These are phyloP conservation scores for Pavo muticus DNA, from an alignment of 2,113 vertebrate genomes.

Conservation along the genomic window DNA sequence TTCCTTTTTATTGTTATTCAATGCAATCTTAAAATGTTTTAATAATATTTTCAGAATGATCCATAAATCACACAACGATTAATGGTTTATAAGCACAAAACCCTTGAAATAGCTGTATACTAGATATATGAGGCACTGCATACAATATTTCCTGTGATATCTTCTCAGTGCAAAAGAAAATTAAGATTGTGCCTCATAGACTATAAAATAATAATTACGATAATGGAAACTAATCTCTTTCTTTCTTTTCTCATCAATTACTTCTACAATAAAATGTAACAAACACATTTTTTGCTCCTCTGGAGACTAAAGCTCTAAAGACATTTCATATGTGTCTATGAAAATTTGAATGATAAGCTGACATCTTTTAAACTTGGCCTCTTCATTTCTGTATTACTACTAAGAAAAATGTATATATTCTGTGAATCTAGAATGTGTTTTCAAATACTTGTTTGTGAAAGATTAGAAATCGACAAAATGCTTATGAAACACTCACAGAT, in stretches of 20 bases:
- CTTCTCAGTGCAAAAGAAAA: slow-evolving; percentile 8
- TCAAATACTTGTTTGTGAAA: slow-evolving; percentile 19
- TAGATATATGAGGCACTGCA: neutral
- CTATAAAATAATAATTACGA: neutral
- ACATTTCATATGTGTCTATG: neutral
- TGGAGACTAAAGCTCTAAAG: neutral
- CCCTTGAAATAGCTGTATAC: neutral
- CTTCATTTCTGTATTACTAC: slow-evolving; percentile 1
- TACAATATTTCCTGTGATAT: neutral
- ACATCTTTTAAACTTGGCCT: slow-evolving; percentile 23
- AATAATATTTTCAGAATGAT: neutral
- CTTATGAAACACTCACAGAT: slow-evolving; percentile 10
- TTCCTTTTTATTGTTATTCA: neutral
- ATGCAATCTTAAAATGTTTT: neutral
- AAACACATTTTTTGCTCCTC: neutral
- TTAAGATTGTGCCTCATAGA: neutral
- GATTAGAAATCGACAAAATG: slow-evolving; percentile 23
- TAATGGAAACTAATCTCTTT: neutral
- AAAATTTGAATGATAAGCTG: neutral
- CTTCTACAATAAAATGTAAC: neutral
- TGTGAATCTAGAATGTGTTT: slow-evolving; percentile 17
- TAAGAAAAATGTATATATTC: neutral
- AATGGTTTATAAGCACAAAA: neutral
- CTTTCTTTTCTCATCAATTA: neutral
- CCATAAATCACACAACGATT: neutral